Percentiles rank a stretch among this genome's conserved stretches.
phyloP scores from a whole-genome alignment of 1,140 invertebrate genomes.

The silkworm (Bombyx mori) region ASM3026992v2 NC_085132.1:4269501-4270000 shows the following conservation, averaged over 20 bases:
- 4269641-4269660: no score
- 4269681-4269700: no score
- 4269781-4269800: conserved; percentile 13
- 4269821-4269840: no score
- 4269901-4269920: conserved; percentile 46
- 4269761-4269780: conserved; percentile 35
- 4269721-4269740: conserved; percentile 29
- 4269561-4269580: no score
- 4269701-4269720: background rate
- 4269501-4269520: no score
- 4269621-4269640: no score
- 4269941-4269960: conserved; percentile 57
- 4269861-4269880: conserved; percentile 10
- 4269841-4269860: background rate
- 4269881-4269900: conserved; percentile 31
- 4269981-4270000: conserved; percentile 39
- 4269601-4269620: no score
- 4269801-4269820: conserved; percentile 11
- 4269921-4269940: conserved; percentile 43
- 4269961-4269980: conserved; percentile 42
- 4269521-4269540: no score
- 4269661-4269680: no score
- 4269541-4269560: no score
- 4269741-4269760: conserved; percentile 36
- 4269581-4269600: no score